These are phyloP conservation scores for Pedionomus torquatus DNA, from an alignment of 2,113 vertebrate species.

Conservation along the genomic window DNA sequence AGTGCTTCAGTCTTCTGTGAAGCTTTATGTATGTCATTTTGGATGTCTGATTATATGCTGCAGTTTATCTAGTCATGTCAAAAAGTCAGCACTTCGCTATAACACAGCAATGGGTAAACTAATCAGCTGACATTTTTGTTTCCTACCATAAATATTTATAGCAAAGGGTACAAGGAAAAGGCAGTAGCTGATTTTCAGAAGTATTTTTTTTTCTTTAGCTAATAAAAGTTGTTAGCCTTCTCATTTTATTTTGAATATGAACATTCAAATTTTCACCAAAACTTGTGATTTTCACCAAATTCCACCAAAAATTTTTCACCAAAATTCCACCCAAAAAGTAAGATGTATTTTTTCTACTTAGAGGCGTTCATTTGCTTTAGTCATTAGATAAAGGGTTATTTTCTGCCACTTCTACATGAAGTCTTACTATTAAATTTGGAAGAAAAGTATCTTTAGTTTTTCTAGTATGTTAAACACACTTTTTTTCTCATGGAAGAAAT, in stretches of 20 bases:
- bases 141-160: background rate
- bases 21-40: background rate
- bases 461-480: background rate
- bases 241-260: background rate
- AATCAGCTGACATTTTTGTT: background rate
- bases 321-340: no score
- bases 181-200: background rate
- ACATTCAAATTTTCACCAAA: no score
- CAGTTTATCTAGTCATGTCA: background rate
- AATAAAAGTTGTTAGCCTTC: background rate
- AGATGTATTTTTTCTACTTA: background rate
- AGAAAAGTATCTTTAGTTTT: background rate
- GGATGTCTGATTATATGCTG: background rate
- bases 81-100: background rate
- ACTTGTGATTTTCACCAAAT: no score
- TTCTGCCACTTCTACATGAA: background rate
- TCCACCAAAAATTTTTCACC: no score
- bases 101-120: background rate
- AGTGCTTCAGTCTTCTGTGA: background rate
- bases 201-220: background rate
- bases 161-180: background rate
- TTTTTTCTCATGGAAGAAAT: background rate
- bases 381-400: background rate
- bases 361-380: background rate
- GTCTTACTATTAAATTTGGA: background rate